phyloP scores from a whole-genome alignment of 1,140 invertebrate species.

The Rhagoletis zephyria region DNA sequence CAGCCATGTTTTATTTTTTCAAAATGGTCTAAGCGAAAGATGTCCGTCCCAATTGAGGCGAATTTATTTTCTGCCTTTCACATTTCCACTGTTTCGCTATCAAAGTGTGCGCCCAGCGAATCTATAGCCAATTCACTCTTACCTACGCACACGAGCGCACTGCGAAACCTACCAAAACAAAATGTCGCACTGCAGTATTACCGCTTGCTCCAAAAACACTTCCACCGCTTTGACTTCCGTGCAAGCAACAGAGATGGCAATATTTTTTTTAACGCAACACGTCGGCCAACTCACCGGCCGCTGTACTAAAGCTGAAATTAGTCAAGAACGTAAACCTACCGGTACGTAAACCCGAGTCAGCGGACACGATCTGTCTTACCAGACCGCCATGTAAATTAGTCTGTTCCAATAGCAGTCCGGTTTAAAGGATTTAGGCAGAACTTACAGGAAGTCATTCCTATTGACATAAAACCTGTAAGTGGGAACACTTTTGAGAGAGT shows the following conservation, averaged over 20 bases:
- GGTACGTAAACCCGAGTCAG: no score
- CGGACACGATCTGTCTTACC: no score
- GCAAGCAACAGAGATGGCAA: slow-evolving; percentile 11
- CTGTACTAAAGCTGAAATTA: not conserved
- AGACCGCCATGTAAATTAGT: no score
- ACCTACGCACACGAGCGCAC: not conserved
- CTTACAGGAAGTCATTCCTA: no score
- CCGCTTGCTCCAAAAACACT: not conserved
- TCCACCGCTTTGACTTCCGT: not conserved
- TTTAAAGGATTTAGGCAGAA: no score
- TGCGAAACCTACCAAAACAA: slow-evolving; percentile 33
- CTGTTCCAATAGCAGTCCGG: no score
- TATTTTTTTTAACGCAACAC: slow-evolving; percentile 32
- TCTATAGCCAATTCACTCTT: slow-evolving; percentile 9
- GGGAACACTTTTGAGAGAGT: no score
- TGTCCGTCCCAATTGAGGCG: slow-evolving; percentile 51
- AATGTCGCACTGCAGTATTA: not conserved
- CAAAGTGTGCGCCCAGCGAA: slow-evolving; percentile 7
- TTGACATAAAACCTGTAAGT: no score
- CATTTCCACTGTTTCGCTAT: not conserved
- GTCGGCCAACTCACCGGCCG: slow-evolving; percentile 26
- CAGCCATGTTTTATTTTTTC: slow-evolving; percentile 74
- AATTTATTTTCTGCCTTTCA: slow-evolving; percentile 51
- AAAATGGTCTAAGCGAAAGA: slow-evolving; percentile 63
- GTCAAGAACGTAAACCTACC: no score